phyloP scores from a whole-genome alignment of 2,113 vertebrate genomes.

The Phylloscopus trochilus region DNA sequence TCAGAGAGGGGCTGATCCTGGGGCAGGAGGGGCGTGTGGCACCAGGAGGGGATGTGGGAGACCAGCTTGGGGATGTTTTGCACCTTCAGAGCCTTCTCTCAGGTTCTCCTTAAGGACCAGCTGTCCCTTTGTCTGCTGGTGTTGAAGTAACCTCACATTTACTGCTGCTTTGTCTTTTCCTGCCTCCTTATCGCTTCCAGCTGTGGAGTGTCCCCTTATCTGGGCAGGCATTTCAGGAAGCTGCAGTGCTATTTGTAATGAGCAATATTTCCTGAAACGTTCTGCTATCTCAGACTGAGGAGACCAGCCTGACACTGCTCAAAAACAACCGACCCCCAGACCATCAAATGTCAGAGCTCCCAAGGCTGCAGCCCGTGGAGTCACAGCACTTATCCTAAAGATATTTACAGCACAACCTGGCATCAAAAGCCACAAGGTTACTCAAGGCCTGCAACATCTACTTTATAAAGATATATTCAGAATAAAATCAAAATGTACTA shows the following conservation, averaged over 20 bases:
- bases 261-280: neutral
- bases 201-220: neutral
- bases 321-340: neutral
- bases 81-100: neutral
- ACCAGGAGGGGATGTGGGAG: neutral
- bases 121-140: neutral
- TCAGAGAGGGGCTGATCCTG: neutral
- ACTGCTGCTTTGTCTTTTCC: neutral
- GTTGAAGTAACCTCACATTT: neutral
- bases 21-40: accelerated
- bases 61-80: neutral
- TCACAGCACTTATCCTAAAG: neutral
- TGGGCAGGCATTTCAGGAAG: slow-evolving; percentile 19
- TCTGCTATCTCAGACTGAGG: neutral
- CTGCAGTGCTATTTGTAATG: neutral
- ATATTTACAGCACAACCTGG: neutral
- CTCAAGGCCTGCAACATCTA: neutral
- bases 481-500: neutral
- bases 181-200: neutral
- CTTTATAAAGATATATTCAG: neutral
- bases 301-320: neutral
- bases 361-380: neutral
- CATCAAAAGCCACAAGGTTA: neutral
- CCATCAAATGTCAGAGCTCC: neutral
- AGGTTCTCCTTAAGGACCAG: neutral